Base-by-base conservation (phyloP, 2,888 invertebrate genomes). In the Eupithecia dodoneata region DNA sequence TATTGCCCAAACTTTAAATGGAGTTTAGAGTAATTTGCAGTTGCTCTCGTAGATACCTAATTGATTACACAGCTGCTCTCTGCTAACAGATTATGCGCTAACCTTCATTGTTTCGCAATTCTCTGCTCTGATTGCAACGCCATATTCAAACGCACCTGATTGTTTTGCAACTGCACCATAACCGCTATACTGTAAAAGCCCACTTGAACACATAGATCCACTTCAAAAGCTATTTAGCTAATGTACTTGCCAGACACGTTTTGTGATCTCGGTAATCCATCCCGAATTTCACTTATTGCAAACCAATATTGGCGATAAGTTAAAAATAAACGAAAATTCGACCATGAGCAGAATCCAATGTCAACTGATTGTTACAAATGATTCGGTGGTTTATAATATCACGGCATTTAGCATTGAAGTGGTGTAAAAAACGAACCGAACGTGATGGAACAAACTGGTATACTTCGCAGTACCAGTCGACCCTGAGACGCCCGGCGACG, bases 71-170 rank as follows among this genome's bases (percentile, higher is more conserved):
- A 85, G 86, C 86, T 88, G 70, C 87, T 89, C 88, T 90, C 91
- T 86, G 88, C 87, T 85, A 92, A 91, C 92, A 89, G 91, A 91
- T 92, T 92, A 91, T 89, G 86, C 88, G 88, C 87, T 87, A 88
- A 88, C 90, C 90, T 89, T 90, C 90, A 90, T 91, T 91, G 91
- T 94, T 91, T 93, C 89, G 90, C 91, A 92, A 91, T 93, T 93
- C 94, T 93, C 93, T 93, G 93, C 94, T 94, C 93, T 93, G 94
- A 94, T 94, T 94, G 90, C 91, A 93, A 90, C 85, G 88, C 90
- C 91, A 91, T 90, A 86, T 75, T 79, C 86, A 87, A 85, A 88
- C 87, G 86, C 84, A 85, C 86, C 85, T 82, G 83, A 81, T 82
- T 82, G 84, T 90, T 88, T 89, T 86, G 90, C 87, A 89, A 89